Evolutionary conservation across 2,797 vertebrate genomes (phyloP), one percentile per base, ranked within the genome.

Genomic region (Podargus strigoides): DNA sequence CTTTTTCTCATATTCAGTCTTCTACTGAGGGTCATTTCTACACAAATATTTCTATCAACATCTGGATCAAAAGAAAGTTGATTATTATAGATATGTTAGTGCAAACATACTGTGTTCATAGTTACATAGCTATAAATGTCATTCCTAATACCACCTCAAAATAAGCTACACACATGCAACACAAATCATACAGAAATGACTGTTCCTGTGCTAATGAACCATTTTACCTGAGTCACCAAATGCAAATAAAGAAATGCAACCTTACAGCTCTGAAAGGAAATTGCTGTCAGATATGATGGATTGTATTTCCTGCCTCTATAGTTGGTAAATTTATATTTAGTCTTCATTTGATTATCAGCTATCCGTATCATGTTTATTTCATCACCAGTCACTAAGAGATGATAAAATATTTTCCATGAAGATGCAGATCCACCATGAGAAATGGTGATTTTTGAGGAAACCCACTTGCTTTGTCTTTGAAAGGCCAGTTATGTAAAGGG

Each of bases 251-350:
- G 68, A 93, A 94, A 84, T 75, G 58, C 20, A 74, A 28, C 53
- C 78, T 60, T 83, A 36, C 30, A 88, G 34, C 5, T 80, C 62
- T 73, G 69, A 87, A 91, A 91, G 90, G 82, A 96, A 97, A 87
- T 89, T 92, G 66, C 76, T 93, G 82, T 91, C 93, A 94, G 52
- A 91, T 78, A 78, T 81, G 69, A 94, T 62, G 47, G 68, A 95
- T 90, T 91, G 30, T 69, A 55, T 73, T 95, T 92, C 79, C 79
- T 81, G 47, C 9, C 20, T 82, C 28, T 52, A 21, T 67, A 70
- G 23, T 17, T 83, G 47, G 18, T 89, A 91, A 83, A 86, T 93
- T 74, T 92, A 58, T 91, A 83, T 89, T 85, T 93, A 59, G 58
- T 76, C 52, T 85, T 87, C 28, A 50, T 82, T 82, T 77, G 67